phyloP scores from a whole-genome alignment of 53 echinoderm and acorn worm genomes.

The Echinarachnius parma region DNA sequence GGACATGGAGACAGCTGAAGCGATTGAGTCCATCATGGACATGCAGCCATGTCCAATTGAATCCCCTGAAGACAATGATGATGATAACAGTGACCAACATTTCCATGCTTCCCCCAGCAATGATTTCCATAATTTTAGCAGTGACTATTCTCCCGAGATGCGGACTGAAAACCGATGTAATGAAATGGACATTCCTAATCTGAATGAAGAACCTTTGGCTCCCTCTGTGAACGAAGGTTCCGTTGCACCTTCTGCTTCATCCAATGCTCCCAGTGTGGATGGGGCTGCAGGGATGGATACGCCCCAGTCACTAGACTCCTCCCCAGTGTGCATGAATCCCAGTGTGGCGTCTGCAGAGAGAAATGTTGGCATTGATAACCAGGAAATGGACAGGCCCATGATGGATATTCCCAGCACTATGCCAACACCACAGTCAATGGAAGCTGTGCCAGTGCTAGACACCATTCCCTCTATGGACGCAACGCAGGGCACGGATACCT shows the following conservation, averaged over 20 bases:
- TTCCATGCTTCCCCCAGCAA: not conserved
- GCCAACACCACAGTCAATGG: constrained; percentile 40
- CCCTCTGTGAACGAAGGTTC: no score
- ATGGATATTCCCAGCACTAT: constrained; percentile 32
- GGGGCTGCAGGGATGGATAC: constrained; percentile 45
- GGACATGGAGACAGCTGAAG: constrained; percentile 74
- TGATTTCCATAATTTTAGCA: constrained; percentile 24
- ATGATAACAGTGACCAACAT: not conserved
- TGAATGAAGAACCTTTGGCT: constrained; percentile 16
- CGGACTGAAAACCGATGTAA: constrained; percentile 8
- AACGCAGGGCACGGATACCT: constrained; percentile 16
- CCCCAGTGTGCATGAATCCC: constrained; percentile 69
- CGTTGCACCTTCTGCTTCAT: constrained; percentile 32
- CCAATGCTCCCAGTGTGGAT: constrained; percentile 36
- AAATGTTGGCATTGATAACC: constrained; percentile 7
- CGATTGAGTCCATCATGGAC: constrained; percentile 70
- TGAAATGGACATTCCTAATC: constrained; percentile 24
- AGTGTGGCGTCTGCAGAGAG: constrained; percentile 42
- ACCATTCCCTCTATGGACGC: constrained; percentile 23
- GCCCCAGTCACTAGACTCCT: constrained; percentile 38
- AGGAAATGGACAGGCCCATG: constrained; percentile 18
- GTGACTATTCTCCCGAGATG: constrained; percentile 13
- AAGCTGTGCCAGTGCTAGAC: constrained; percentile 19
- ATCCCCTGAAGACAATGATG: constrained; percentile 15
- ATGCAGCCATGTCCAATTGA: not conserved